Base-by-base conservation (phyloP, 53 echinoderm and acorn worm genomes). In the Henricia sp. region DNA sequence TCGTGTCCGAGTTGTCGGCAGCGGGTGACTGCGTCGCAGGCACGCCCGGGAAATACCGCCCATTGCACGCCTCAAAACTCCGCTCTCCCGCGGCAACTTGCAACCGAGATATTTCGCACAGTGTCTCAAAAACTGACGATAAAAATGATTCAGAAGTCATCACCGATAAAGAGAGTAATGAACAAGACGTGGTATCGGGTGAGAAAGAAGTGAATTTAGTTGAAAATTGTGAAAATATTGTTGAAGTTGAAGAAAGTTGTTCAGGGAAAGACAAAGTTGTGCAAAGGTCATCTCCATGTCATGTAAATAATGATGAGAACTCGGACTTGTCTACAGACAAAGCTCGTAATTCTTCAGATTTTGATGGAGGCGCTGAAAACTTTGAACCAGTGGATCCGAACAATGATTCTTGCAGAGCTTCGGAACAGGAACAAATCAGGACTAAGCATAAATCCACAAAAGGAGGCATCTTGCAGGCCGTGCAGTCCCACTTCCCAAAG, bases 401-500 rank as follows among this genome's bases (percentile, higher is more conserved):
- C 46, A 57, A 48, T 62, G 20, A 19, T 19, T 42, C 50, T 42
- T 25, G 48, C 10, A 35, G 44, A 80, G 63, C 28, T 4, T 62
- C 40, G 19, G 46, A 35, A 8, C 48, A 46, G 13, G 46, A 57
- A 28, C 50, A 64, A 13, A 30, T n/a, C 6, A 64, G 39, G 4
- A 40, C 39, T 39, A 80, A 80, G 20, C 64, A 46, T 1, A 90
- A 85, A 32, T 85, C 78, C 24, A 85, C 78, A 80, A 90, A 62
- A 51, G 70, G 78, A 40, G 77, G 85, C 85, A 68, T 57, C 26
- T 85, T 90, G 11, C 90, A 77, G 13, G 70, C 30, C 35, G 84
- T 85, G 50, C 89, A 90, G 20, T 70, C 85, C 59, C 78, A 85
- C 12, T 72, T 90, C 41, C 90, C 90, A 6, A 85, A 85, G 51